Conservation (phyloP, 2,797 vertebrate genomes). For the Myotis vivesi region DNA sequence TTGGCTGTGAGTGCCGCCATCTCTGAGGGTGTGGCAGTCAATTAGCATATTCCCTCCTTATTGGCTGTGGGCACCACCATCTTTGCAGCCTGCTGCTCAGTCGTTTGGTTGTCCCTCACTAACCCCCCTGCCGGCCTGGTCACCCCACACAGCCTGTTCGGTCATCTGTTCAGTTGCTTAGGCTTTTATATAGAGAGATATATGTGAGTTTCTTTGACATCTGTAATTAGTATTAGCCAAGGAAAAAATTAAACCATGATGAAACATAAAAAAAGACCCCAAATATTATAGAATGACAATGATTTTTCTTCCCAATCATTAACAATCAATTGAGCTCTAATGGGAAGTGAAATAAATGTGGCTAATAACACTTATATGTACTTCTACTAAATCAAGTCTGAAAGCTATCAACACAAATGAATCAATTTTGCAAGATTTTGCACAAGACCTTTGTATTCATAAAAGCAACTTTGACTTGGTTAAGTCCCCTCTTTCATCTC, state of each 20-base stretch:
- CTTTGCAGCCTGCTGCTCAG: too few species aligned
- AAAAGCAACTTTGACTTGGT: background rate
- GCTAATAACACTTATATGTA: background rate
- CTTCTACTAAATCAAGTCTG: constrained; percentile 20
- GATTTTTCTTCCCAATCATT: background rate
- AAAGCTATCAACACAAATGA: background rate
- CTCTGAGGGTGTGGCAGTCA: too few species aligned
- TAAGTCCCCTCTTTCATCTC: background rate
- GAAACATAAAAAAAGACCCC: background rate
- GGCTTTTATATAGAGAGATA: background rate
- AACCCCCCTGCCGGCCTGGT: too few species aligned
- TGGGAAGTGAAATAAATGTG: background rate
- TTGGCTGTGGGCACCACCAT: too few species aligned
- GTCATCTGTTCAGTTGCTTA: too few species aligned
- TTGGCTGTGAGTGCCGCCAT: too few species aligned
- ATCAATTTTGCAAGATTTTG: background rate
- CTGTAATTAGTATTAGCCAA: constrained; percentile 49
- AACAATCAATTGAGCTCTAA: background rate
- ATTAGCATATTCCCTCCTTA: too few species aligned
- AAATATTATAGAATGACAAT: background rate
- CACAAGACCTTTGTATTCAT: constrained; percentile 33
- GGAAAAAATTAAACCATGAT: constrained; percentile 26
- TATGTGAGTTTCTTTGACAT: constrained; percentile 18
- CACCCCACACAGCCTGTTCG: too few species aligned
- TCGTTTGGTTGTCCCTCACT: too few species aligned